Evolutionary conservation across 2,797 vertebrate species (phyloP), one percentile per base, ranked within the genome.

Genomic region (Nothura maculosa): DNA sequence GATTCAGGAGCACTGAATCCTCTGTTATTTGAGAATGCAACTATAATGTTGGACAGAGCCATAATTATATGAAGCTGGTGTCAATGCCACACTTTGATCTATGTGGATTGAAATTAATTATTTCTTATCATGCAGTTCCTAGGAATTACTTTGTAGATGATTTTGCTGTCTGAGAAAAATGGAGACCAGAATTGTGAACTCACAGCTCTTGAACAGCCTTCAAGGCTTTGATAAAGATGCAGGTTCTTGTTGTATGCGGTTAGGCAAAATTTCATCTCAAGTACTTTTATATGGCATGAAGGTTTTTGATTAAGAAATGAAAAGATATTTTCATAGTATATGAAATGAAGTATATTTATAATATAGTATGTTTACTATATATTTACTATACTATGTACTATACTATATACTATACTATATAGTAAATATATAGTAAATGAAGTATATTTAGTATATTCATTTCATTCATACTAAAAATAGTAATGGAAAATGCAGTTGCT

Each of bases 121-220:
- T 85, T 78, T 91, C 11, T 30, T 30, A 7, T 19, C 40, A 21
- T 28, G 8, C 9, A 5, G 66, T 52, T 80, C 32, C 20, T 32
- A 28, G 30, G 15, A 55, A 34, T 81, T 72, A 6, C 43, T 81
- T 62, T n/a, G 48, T 69, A 66, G 34, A 4, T 78, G 42, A 22
- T 85, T 85, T 75, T 70, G 17, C n/a, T 60, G 4, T 43, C 14
- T 48, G 13, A 32, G 80, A 16, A 68, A 68, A 16, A 43, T 14
- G 28, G 32, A 0, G 0, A n/a, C n/a, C 58, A 75, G 61, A 90
- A 84, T 10, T 1, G 0, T 43, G 27, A 67, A 4, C 28, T 28
- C 3, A 0, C 43, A 68, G 27, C 68, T 70, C 47, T 58, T 62
- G 57, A 67, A 9, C 38, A 64, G 43, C 7, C 21, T 79, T 15